Base-by-base conservation (phyloP, 1,140 invertebrate species). In the Samia ricini region DNA sequence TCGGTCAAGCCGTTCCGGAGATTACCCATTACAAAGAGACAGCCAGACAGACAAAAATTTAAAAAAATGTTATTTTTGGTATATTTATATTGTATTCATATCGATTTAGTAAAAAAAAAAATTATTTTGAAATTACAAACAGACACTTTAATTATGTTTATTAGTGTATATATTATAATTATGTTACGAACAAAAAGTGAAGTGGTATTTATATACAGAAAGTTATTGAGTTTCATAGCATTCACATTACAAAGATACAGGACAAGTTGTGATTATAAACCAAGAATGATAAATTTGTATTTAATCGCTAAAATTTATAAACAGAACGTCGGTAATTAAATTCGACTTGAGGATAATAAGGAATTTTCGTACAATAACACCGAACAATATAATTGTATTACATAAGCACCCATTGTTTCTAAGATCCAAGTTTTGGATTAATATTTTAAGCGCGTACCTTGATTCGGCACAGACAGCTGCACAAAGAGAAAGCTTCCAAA, bases 361-460 rank as follows among this genome's bases (percentile, higher is more conserved):
- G n/a, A 7, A 42, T 42, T 42, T 42, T 42, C 33, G 8, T 42
- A 42, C 10, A 12, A 42, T 42, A 42, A 10, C 1, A 15, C n/a
- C n/a, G n/a, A 42, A 42, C 33, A 42, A 42, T 15, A 42, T 10
- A 42, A 42, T 15, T 42, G 33, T 42, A 42, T 12, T 42, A 15
- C 54, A n/a, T n/a, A n/a, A n/a, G 4, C 10, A 20, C 20, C 5
- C 26, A 18, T 62, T 49, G 19, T 60, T 65, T 60, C 52, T 20
- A 36, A n/a, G 56, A 60, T 65, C 52, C 24, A 15, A 21, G 55
- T 33, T 20, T 33, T 33, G 55, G 22, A 64, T 71, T 68, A 71
- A 74, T 74, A 74, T 71, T 69, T 66, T 60, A 74, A 58, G 24
- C 33, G 48, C 61, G 63, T 61, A 58, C 64, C 63, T 70, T 62